Evolutionary conservation across 30 jellyfish, hydroid and myxozoan species (phyloP).

Genomic region (Rhopilema esculentum): DNA sequence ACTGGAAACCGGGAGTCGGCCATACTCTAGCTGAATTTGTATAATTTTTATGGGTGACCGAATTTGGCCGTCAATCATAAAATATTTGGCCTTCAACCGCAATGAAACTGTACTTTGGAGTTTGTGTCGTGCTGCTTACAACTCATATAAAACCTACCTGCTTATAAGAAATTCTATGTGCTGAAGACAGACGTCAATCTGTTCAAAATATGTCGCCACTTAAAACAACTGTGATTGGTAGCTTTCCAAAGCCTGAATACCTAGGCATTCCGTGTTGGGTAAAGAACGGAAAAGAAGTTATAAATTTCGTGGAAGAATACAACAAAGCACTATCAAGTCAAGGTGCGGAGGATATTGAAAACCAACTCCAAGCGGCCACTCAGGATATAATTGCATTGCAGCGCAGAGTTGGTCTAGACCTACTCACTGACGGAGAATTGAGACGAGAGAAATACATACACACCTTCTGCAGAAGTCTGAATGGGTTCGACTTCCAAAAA

Average conservation of each 20-base stretch:
- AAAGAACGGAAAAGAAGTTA: slow-evolving; percentile 66
- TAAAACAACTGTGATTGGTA: slow-evolving; percentile 82
- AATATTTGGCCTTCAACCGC: too few relatives aligned
- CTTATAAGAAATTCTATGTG: background rate
- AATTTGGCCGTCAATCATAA: too few relatives aligned
- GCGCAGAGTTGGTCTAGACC: slow-evolving; percentile 53
- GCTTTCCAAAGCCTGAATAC: slow-evolving; percentile 83
- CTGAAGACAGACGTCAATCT: too few relatives aligned
- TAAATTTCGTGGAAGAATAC: slow-evolving; percentile 58
- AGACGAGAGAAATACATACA: slow-evolving; percentile 69
- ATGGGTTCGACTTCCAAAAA: slow-evolving; percentile 77
- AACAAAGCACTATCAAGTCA: slow-evolving; percentile 47
- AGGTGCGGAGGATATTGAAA: slow-evolving; percentile 42
- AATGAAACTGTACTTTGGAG: too few relatives aligned
- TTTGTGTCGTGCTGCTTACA: too few relatives aligned
- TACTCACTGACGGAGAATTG: slow-evolving; percentile 81
- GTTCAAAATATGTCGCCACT: slow-evolving; percentile 36
- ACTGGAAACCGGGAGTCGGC: too few relatives aligned
- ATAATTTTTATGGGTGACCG: too few relatives aligned
- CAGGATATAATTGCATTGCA: slow-evolving; percentile 66
- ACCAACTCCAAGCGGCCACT: slow-evolving; percentile 68
- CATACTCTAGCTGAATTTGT: too few relatives aligned
- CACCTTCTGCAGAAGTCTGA: slow-evolving; percentile 72
- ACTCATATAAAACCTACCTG: background rate
- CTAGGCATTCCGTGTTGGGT: slow-evolving; percentile 82